Base-by-base conservation (phyloP, 1,140 invertebrate species). In the Augochlora pura region DNA sequence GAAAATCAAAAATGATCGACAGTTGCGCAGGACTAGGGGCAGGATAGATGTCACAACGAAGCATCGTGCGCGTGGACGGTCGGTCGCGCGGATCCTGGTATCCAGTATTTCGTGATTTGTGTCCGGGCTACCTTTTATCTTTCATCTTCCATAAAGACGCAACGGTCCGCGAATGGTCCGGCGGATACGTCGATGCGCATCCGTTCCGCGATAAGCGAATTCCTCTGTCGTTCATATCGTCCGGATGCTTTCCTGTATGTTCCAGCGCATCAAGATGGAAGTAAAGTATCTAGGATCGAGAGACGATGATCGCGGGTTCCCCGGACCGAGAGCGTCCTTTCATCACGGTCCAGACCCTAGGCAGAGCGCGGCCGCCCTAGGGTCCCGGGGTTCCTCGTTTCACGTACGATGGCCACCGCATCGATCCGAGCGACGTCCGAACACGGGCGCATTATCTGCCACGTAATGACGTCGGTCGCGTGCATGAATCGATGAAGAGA, bases 401-500 rank as follows among this genome's bases (percentile, higher is more conserved):
- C 32, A 65, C 18, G 46, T 52, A 39, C 57, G 57, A 46, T n/a
- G 59, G 62, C 16, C 32, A 52, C 59, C 27, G 23, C 59, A 81
- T 64, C 83, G 80, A 78, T 78, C 65, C 49, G 60, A n/a, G 39
- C 59, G 7, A 54, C 67, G 59, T 42, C 75, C 75, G 64, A 73
- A 68, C 66, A 77, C 52, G 69, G 65, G 49, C 65, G 85, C 57
- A 86, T 86, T 86, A 86, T 86, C 85, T 84, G 62, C 46, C 74
- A 69, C n/a, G 69, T 86, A 86, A 86, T 86, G 71, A 86, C 52
- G 85, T 21, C 54, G 49, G 49, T 52, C 54, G 82, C 70, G 73
- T 71, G 84, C 71, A 77, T 54, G 72, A 86, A 86, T 87, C 82
- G 85, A 87, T 78, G 85, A 62, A 76, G 80, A 82, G 74, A 81